Conservation (phyloP, 2,797 vertebrate genomes). For the Cheirogaleus major region DNA sequence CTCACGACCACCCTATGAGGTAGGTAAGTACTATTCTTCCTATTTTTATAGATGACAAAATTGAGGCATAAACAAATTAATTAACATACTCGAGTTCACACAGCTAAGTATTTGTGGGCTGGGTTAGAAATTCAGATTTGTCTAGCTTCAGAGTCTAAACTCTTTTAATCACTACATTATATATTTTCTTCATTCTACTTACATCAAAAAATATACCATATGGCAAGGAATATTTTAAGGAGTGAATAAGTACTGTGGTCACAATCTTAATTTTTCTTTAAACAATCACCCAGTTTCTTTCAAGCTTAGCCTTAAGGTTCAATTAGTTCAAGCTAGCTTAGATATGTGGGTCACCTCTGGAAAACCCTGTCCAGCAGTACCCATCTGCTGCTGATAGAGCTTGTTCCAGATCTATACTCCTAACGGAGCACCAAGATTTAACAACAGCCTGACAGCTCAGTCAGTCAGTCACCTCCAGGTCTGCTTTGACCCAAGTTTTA, state of each 20-base stretch:
- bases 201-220: constrained; percentile 4
- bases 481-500: constrained; percentile 18
- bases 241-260: constrained; percentile 12
- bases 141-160: background rate
- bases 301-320: constrained; percentile 25
- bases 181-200: constrained; percentile 37
- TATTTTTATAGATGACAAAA: constrained; percentile 44
- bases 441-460: constrained; percentile 1
- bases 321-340: constrained; percentile 20
- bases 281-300: constrained; percentile 49
- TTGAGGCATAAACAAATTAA: constrained; percentile 40
- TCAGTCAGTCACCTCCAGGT: background rate
- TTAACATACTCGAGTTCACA: constrained; percentile 42
- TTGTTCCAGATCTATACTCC: background rate
- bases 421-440: background rate
- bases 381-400: background rate
- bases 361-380: background rate
- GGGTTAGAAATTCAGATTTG: constrained; percentile 38
- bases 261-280: constrained; percentile 43
- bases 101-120: background rate
- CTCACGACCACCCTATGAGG: background rate
- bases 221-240: constrained; percentile 37
- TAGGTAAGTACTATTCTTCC: background rate
- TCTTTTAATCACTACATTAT: constrained; percentile 17
- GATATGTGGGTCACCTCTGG: constrained; percentile 38